Conservation (phyloP, 2,888 invertebrate genomes). For the Fissipunctia ypsillon region DNA sequence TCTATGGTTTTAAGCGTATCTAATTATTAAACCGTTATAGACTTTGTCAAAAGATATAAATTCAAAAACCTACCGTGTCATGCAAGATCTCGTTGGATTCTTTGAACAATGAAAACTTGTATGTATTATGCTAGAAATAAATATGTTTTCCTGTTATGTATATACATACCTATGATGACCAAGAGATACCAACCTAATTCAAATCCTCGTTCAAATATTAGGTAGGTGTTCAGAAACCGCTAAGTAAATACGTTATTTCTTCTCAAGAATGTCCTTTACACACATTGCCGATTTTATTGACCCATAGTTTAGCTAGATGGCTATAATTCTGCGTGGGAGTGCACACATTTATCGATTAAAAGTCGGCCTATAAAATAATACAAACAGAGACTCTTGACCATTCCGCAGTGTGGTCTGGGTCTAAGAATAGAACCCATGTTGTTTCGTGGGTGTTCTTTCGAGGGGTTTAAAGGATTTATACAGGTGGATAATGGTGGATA, state of each 20-base stretch:
- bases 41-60: no score
- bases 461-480: slow-evolving; percentile 47
- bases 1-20: no score
- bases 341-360: slow-evolving; percentile 61
- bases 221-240: slow-evolving; percentile 5
- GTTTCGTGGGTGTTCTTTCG: slow-evolving; percentile 51
- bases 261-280: not conserved
- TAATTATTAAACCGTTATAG: no score
- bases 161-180: no score
- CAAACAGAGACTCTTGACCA: slow-evolving; percentile 18
- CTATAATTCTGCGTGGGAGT: slow-evolving; percentile 47
- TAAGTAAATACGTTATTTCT: no score
- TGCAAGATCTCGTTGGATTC: no score
- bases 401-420: slow-evolving; percentile 37
- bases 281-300: slow-evolving; percentile 37
- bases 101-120: no score
- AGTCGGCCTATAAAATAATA: slow-evolving; percentile 53
- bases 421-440: slow-evolving; percentile 47
- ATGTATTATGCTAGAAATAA: no score
- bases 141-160: no score
- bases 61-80: no score
- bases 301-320: slow-evolving; percentile 27
- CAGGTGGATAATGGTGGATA: slow-evolving; percentile 13
- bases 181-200: no score
- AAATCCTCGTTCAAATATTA: no score